Base-by-base conservation (phyloP, 2,797 vertebrate genomes). In the Phrynocephalus vlangalii region DNA sequence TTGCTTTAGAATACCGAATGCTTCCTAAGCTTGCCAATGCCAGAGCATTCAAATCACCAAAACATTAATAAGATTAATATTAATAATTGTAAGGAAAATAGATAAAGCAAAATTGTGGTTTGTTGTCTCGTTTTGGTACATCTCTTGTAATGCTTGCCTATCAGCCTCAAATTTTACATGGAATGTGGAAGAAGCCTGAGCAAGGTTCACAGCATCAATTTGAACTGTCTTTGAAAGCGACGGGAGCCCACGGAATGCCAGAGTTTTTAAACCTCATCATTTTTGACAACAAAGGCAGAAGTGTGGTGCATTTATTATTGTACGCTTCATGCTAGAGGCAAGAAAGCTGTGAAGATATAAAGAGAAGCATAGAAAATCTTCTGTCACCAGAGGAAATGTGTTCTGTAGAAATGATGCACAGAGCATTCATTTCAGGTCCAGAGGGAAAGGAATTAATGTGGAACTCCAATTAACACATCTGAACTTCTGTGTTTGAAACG, bases 381-480 rank as follows among this genome's bases (percentile, higher is more conserved):
- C 90, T 48, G 18, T 1, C 85, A 50, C 67, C 79, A 50, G 79
- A 82, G 72, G 87, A 89, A 71, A 83, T 88, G 71, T 71, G 75
- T 81, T 89, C 90, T 50, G 28, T 83, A 50, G 50, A 72, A 60
- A 89, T 91, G 90, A 87, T 50, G 52, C 80, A 79, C 20, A 33
- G 81, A 83, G 56, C 50, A 66, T 63, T 78, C 50, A 66, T 63
- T 78, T 90, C 24, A 66, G 78, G 80, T 66, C 26, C 63, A 22
- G 0, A 0, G 83, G 83, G 20, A 91, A 78, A 28, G 28, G 30
- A 52, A 89, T 87, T 89, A 70, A 85, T 60, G 86, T 79, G 90
- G 72, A 83, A 77, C 90, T 92, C 88, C 90, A 94, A 87, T 88
- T 81, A 91, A 87, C 77, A 88, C 86, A 33, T 38, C 33, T 76